Evolutionary conservation across 2,797 vertebrate species (phyloP).

Genomic region (Enteromius fasciolatus): DNA sequence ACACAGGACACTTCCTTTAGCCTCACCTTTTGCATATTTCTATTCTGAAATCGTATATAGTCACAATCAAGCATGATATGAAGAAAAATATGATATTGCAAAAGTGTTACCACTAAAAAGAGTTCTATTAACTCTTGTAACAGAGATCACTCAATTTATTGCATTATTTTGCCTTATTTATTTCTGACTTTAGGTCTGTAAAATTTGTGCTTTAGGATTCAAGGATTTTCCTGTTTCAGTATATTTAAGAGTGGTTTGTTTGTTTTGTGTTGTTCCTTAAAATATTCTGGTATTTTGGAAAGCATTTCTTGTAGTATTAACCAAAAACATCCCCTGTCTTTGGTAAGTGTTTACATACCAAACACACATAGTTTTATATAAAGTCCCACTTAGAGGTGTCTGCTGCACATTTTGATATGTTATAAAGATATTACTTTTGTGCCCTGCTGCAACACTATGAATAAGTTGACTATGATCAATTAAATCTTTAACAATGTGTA

Average conservation of each 20-base stretch:
- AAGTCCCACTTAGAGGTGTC: slow-evolving; percentile 44
- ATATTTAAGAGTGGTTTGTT: slow-evolving; percentile 17
- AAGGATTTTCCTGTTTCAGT: slow-evolving; percentile 28
- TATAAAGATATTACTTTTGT: slow-evolving; percentile 33
- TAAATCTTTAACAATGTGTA: neutral
- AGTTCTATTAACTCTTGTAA: slow-evolving; percentile 13
- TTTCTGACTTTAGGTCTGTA: slow-evolving; percentile 27
- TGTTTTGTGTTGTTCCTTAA: neutral
- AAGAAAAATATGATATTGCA: neutral
- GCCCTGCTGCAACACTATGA: slow-evolving; percentile 59
- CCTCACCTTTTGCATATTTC: slow-evolving; percentile 32
- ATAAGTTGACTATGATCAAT: no score
- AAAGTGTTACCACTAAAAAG: slow-evolving; percentile 21
- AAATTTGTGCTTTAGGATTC: slow-evolving; percentile 35
- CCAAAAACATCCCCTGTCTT: slow-evolving; percentile 64
- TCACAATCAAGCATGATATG: neutral
- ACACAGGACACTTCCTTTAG: slow-evolving; percentile 48
- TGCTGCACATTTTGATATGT: slow-evolving; percentile 62
- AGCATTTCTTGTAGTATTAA: slow-evolving; percentile 54
- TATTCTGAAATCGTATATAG: slow-evolving; percentile 27
- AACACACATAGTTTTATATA: slow-evolving; percentile 75
- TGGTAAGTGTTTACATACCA: slow-evolving; percentile 66
- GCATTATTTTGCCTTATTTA: slow-evolving; percentile 24
- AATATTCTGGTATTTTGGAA: slow-evolving; percentile 33
- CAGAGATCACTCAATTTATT: slow-evolving; percentile 18